phyloP scores from a whole-genome alignment of 2,113 vertebrate species.

The Rhinoderma darwinii region DNA sequence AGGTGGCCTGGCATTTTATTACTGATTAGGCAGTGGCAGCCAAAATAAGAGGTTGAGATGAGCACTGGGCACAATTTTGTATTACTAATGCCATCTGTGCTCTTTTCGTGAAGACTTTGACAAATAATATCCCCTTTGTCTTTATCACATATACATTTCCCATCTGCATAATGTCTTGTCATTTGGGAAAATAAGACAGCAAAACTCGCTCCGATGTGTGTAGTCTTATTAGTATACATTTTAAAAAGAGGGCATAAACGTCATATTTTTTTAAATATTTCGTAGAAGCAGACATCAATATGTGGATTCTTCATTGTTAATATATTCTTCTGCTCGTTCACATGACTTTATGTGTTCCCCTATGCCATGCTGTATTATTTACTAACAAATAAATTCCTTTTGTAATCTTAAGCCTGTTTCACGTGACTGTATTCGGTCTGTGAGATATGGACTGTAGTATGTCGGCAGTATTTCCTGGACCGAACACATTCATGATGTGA shows the following conservation, averaged over 20 bases:
- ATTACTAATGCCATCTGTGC: slow-evolving; percentile 56
- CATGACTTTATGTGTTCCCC: background rate
- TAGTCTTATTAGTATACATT: background rate
- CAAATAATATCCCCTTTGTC: slow-evolving; percentile 32
- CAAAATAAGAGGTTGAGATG: slow-evolving; percentile 52
- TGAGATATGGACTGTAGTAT: too few species aligned
- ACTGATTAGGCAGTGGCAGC: slow-evolving; percentile 10
- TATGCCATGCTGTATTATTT: background rate
- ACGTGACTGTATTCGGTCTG: too few species aligned
- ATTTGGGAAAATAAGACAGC: background rate
- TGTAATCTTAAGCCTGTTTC: background rate
- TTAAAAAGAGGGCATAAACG: background rate
- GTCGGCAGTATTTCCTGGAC: too few species aligned
- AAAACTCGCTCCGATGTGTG: background rate
- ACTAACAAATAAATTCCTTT: background rate
- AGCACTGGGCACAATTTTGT: slow-evolving; percentile 39
- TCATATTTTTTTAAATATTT: background rate
- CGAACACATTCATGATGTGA: too few species aligned
- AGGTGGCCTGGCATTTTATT: slow-evolving; percentile 54
- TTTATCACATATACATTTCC: background rate
- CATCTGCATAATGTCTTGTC: background rate
- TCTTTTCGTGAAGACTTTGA: slow-evolving; percentile 36
- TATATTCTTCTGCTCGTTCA: background rate
- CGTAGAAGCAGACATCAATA: background rate
- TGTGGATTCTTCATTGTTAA: background rate